Base-by-base conservation (phyloP, 2,113 vertebrate genomes). In the Gymnocephalus cernua region DNA sequence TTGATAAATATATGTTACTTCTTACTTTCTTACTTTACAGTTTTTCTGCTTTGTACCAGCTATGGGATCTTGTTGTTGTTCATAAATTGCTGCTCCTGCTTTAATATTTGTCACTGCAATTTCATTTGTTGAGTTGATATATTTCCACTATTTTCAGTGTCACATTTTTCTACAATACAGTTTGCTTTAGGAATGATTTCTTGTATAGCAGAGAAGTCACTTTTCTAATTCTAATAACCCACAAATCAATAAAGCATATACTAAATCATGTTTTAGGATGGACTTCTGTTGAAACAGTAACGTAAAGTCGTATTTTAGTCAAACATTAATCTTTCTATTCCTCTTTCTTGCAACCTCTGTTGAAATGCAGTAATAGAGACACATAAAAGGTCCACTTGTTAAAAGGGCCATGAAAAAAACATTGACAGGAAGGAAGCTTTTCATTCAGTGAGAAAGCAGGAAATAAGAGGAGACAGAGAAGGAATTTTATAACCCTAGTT, bases 361-460 rank as follows among this genome's bases (percentile, higher is more conserved):
- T 93, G 75, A 83, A 86, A 92, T 91, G 77, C 74, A 90, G 82
- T 57, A 74, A 73, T 18, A 48, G 61, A 82, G 53, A 76, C 83
- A 86, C 74, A 86, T 88, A 91, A 94, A 92, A 86, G 81, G 25
- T 53, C 56, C 58, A 80, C 85, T 89, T 92, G 90, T 92, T 90
- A 91, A 92, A 87, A 63, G 66, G 76, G 73, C 56, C 76, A 88
- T 92, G 86, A 89, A 90, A 94, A 82, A 80, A 72, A 83, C 90
- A 84, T 54, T 2, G 54, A 86, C 91, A 94, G 90, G 92, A 95
- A 96, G 93, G 91, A 93, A 94, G 89, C 82, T 68, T 89, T 88
- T 89, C 82, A 86, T 91, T 94, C 84, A 86, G 82, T 45, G 67
- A 84, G 83, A 86, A 77, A 63, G 79, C n/a, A 81, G 76, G 74